These are phyloP conservation scores for Cryptoblepharus egeriae DNA, from an alignment of 2,797 vertebrate species.

Conservation along the genomic window DNA sequence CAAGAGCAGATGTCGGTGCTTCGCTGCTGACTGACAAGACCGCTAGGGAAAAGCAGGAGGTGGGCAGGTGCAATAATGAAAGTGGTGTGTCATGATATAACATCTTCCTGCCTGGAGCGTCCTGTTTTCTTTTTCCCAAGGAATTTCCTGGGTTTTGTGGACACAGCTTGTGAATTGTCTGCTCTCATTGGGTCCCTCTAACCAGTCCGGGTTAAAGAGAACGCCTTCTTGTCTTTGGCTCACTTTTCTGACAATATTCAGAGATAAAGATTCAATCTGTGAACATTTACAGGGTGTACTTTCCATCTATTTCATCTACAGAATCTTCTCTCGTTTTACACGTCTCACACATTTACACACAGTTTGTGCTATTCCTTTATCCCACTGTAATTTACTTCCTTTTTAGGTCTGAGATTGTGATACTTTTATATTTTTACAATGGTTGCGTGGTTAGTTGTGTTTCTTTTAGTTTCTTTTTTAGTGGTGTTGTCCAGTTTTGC, in stretches of 20 bases:
- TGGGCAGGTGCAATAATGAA: conserved; percentile 38
- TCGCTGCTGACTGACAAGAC: conserved; percentile 34
- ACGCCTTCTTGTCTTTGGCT: background rate
- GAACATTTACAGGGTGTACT: no score
- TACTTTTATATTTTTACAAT: background rate
- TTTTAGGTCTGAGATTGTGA: background rate
- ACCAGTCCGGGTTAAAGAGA: background rate
- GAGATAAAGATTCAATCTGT: background rate
- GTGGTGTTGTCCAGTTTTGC: no score
- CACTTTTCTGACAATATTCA: background rate
- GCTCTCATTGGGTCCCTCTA: background rate
- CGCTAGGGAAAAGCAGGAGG: conserved; percentile 33
- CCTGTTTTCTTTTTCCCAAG: conserved; percentile 34
- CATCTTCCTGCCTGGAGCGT: conserved; percentile 12
- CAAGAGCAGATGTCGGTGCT: conserved; percentile 24
- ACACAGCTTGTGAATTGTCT: background rate
- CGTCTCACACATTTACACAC: background rate
- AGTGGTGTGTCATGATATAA: conserved; percentile 26
- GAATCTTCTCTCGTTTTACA: background rate
- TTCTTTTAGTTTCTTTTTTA: no score
- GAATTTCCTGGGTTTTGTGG: conserved; percentile 14
- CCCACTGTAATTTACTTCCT: background rate
- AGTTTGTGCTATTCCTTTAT: background rate
- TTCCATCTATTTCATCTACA: no score
- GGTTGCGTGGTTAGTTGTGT: no score